Conservation (phyloP, 1,140 invertebrate genomes). For the Tribolium madens region DNA sequence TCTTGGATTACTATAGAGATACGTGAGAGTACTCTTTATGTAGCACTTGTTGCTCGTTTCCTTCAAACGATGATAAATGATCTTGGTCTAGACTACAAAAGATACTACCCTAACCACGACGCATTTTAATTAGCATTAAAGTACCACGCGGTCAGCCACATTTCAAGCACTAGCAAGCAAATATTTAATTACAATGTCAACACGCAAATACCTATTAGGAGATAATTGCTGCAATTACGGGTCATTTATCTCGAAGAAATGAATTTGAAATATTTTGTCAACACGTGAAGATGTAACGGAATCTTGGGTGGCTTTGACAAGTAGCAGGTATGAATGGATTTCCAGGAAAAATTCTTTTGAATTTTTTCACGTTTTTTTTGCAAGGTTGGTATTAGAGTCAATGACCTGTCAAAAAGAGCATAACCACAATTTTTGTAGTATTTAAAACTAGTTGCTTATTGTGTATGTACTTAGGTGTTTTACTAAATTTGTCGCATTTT, state of each 20-base stretch:
- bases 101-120: not conserved
- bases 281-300: not conserved
- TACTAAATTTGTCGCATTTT: no score
- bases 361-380: no score
- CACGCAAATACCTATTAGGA: slow-evolving; percentile 11
- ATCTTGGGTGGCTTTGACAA: no score
- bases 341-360: no score
- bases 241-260: slow-evolving; percentile 20
- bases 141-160: not conserved
- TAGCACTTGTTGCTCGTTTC: not conserved
- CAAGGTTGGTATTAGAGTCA: no score
- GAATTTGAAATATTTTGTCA: not conserved
- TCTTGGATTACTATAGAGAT: not conserved
- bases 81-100: not conserved
- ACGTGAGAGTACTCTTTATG: not conserved
- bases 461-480: no score
- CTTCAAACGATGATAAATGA: not conserved
- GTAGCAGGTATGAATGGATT: no score
- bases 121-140: not conserved
- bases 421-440: no score
- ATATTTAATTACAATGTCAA: slow-evolving; percentile 33
- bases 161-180: not conserved
- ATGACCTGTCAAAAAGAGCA: no score
- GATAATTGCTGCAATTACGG: slow-evolving; percentile 15
- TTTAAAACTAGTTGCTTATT: no score